Conservation (phyloP, 1,140 invertebrate genomes). For the Asobara japonica region DNA sequence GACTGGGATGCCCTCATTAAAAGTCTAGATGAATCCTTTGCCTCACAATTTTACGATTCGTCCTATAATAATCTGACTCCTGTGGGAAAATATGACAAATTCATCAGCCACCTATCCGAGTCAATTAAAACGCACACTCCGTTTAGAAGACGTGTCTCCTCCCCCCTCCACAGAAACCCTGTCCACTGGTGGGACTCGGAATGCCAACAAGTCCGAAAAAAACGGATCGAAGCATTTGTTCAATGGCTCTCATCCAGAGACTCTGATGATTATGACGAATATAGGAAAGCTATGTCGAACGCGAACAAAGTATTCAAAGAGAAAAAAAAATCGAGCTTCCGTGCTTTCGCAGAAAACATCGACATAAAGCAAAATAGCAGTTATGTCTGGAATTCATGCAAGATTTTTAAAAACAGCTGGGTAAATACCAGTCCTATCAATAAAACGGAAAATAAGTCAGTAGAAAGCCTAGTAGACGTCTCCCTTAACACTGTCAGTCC, state of each 20-base stretch:
- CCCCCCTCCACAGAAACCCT: background rate
- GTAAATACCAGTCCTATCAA: background rate
- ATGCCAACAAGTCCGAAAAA: background rate
- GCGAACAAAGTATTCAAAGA: too few species aligned
- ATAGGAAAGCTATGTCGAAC: background rate
- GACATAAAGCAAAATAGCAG: background rate
- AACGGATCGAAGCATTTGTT: background rate
- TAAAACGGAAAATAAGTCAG: background rate
- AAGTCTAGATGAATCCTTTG: background rate
- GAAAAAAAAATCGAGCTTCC: constrained; percentile 17
- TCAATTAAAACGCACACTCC: background rate
- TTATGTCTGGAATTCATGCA: background rate
- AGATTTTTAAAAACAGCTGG: background rate
- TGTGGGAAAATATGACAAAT: background rate
- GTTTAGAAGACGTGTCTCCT: background rate
- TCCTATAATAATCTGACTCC: background rate
- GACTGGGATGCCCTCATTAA: too few species aligned
- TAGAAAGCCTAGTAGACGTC: background rate
- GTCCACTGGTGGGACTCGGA: constrained; percentile 24
- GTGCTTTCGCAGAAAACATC: background rate
- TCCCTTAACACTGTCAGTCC: background rate
- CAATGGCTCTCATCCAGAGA: background rate
- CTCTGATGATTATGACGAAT: background rate
- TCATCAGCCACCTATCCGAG: background rate
- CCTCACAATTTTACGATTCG: background rate